Evolutionary conservation across 2,797 vertebrate species (phyloP).

Genomic region (Dendrocincla fuliginosa): DNA sequence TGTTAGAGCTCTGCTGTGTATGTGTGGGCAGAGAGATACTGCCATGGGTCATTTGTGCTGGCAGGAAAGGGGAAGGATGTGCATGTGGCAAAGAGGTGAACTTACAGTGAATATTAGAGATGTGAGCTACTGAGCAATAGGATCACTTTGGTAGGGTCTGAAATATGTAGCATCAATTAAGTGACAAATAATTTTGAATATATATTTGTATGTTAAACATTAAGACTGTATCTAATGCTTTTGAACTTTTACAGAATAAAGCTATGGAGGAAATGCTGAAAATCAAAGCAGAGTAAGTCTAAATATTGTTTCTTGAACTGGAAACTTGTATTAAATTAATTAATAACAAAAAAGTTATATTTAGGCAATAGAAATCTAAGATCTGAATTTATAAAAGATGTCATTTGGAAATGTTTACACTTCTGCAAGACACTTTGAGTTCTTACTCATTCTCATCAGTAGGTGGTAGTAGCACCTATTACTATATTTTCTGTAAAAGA

Average conservation of each 20-base stretch:
- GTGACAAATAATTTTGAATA: not conserved
- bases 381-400: not conserved
- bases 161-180: not conserved
- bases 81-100: not conserved
- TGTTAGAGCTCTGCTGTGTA: not conserved
- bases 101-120: not conserved
- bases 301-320: not conserved
- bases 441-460: constrained; percentile 18
- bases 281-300: constrained; percentile 84
- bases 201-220: not conserved
- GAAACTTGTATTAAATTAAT: not conserved
- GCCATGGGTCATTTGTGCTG: not conserved
- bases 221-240: not conserved
- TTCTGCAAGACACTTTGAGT: not conserved
- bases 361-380: not conserved
- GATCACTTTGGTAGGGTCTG: not conserved
- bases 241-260: constrained; percentile 75
- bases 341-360: not conserved
- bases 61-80: not conserved
- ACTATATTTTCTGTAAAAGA: not conserved
- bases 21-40: not conserved
- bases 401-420: not conserved
- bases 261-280: constrained; percentile 80
- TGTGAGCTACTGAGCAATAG: not conserved
- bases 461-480: constrained; percentile 43